Evolutionary conservation across 2,797 vertebrate species (phyloP), one percentile per base, ranked within the genome.

Genomic region (Pterois miles): DNA sequence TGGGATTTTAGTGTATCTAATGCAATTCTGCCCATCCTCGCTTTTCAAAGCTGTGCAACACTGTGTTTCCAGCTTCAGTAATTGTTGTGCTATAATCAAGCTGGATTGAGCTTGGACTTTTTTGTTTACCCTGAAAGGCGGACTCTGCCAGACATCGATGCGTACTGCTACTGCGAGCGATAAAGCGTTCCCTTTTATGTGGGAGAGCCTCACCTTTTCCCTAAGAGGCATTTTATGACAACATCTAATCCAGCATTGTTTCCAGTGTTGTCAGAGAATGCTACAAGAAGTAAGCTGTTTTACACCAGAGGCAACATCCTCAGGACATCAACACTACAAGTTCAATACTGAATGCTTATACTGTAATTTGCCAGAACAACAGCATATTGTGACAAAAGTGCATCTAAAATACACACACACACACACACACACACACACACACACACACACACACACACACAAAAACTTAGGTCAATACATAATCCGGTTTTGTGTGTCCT

Each of bases 41-140:
- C 74, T 77, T 82, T 86, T 84, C 50, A 80, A 77, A 84, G 78
- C 79, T 43, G 56, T 23, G 43, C 36, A 60, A 60, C 70, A 23
- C 80, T 70, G 57, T 71, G 50, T 76, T 77, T 81, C 50, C 38
- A 74, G 74, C 59, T 48, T 77, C 40, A 33, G 79, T 74, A 72
- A 84, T 88, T 88, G 81, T 79, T 84, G 79, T 77, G 75, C 71
- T 74, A 74, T 76, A 89, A 86, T 88, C 65, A 84, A 82, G 65
- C 64, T 56, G 70, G 64, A 88, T 73, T 79, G 72, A 69, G 62
- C 56, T 71, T 46, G 18, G 36, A 58, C 64, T 72, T 81, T 63
- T 81, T 82, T 82, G 25, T 83, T 85, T 80, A 33, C 67, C 71
- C 71, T 84, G 54, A 88, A 77, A 81, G 71, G 33, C 46, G 1